Percentiles rank a stretch among this genome's conserved stretches.
These are phyloP conservation scores for Decapterus maruadsi DNA, from an alignment of 2,797 vertebrate genomes.

Conservation along the genomic window DNA sequence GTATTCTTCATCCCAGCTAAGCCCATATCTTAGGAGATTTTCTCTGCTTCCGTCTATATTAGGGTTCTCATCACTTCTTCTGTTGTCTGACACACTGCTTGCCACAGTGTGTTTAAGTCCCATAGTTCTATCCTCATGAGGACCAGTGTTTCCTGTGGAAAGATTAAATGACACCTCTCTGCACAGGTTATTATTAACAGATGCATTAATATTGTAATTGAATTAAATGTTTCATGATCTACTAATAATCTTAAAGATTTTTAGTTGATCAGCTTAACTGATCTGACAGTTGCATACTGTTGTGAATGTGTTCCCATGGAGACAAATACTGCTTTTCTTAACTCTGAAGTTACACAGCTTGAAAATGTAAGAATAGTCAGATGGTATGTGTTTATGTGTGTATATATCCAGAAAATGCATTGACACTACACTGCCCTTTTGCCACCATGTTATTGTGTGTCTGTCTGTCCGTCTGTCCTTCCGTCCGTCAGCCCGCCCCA, in stretches of 20 bases:
- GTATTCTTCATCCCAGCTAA: constrained; percentile 45
- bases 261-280: background rate
- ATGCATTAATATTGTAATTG: background rate
- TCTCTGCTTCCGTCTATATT: constrained; percentile 28
- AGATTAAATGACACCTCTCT: background rate
- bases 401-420: too few relatives aligned
- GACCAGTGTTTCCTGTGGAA: constrained; percentile 1
- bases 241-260: background rate
- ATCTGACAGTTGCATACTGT: background rate
- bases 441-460: too few relatives aligned
- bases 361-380: too few relatives aligned
- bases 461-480: too few relatives aligned
- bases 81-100: background rate
- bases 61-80: constrained; percentile 33
- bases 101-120: background rate
- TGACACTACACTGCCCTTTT: too few relatives aligned
- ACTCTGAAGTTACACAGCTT: too few relatives aligned
- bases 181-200: background rate
- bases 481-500: too few relatives aligned
- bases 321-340: background rate
- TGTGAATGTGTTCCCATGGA: background rate
- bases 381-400: too few relatives aligned
- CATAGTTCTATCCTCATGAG: background rate
- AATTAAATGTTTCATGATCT: background rate
- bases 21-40: constrained; percentile 34